Conservation (phyloP, 2,888 invertebrate genomes). For the Nephrotoma appendiculata region DNA sequence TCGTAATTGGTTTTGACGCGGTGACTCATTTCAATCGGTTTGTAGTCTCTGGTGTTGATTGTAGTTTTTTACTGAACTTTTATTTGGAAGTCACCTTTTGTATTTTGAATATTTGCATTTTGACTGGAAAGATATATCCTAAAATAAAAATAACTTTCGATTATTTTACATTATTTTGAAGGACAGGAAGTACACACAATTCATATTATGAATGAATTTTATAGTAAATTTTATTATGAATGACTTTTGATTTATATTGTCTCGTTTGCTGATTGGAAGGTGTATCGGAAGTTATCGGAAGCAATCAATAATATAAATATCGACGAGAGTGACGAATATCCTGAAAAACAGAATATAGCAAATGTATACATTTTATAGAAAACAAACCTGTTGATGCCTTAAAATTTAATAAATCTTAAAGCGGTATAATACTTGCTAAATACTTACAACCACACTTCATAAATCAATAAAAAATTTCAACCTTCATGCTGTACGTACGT, state of each 20-base stretch:
- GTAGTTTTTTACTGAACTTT: neutral
- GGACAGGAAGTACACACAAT: neutral
- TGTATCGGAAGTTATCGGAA: neutral
- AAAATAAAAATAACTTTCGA: neutral
- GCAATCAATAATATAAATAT: neutral
- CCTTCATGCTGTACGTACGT: neutral
- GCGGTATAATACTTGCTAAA: neutral
- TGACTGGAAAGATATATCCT: neutral
- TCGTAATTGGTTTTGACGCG: neutral
- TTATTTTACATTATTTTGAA: neutral
- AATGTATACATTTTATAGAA: neutral
- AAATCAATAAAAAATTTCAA: neutral
- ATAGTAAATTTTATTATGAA: neutral
- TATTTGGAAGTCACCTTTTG: neutral
- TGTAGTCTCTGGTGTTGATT: neutral
- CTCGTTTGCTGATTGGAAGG: neutral
- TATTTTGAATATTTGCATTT: neutral
- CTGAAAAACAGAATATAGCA: neutral
- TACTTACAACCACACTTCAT: neutral
- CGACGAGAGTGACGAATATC: neutral
- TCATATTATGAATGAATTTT: neutral
- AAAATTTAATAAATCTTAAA: neutral
- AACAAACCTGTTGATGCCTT: neutral
- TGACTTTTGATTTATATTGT: neutral
- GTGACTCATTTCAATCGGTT: neutral